Conservation (phyloP, 2,797 vertebrate species). For the Halcyon badia region DNA sequence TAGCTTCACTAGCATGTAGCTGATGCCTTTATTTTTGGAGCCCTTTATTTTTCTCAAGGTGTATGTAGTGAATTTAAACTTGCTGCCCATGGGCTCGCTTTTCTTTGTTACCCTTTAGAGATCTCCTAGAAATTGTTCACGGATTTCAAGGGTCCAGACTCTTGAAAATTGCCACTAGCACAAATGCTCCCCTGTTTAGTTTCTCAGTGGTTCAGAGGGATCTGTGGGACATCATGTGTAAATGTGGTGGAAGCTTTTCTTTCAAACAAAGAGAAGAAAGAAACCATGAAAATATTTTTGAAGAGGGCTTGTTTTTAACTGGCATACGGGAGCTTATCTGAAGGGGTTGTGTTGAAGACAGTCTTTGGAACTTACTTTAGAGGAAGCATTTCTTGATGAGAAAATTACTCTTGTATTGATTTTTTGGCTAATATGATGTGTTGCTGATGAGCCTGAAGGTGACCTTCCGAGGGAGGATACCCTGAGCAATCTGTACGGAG, state of each 20-base stretch:
- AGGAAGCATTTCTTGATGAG: background rate
- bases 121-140: background rate
- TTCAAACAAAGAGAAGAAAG: background rate
- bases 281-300: background rate
- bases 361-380: background rate
- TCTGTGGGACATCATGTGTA: background rate
- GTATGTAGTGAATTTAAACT: background rate
- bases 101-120: background rate
- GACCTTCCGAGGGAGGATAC: background rate
- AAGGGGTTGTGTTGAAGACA: background rate
- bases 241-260: background rate
- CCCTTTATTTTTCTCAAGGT: background rate
- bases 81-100: background rate
- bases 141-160: background rate
- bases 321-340: background rate
- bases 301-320: background rate
- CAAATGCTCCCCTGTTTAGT: background rate
- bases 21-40: background rate
- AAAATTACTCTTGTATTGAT: background rate
- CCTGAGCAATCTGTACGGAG: background rate
- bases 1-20: background rate
- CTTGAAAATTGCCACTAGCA: background rate
- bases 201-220: background rate
- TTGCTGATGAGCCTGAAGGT: background rate
- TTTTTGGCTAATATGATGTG: background rate